Conservation (phyloP, 2,888 invertebrate species). For the Nowickia ferox region DNA sequence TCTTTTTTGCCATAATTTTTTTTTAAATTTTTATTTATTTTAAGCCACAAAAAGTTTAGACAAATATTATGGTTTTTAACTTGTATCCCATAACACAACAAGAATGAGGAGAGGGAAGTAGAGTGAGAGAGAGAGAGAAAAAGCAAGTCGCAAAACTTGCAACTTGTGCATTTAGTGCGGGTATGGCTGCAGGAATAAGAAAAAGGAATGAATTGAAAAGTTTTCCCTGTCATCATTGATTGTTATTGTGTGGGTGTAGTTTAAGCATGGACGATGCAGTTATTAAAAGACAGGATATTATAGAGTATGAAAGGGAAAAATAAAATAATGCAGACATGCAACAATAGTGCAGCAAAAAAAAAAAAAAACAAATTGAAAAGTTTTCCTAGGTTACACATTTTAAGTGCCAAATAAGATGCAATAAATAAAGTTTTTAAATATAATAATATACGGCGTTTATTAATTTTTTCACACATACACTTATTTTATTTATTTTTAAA, state of each 20-base stretch:
- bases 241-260: conserved; percentile 60
- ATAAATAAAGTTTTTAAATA: conserved; percentile 50
- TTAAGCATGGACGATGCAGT: conserved; percentile 22
- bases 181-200: conserved; percentile 32
- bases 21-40: conserved; percentile 20
- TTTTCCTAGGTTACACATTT: conserved; percentile 54
- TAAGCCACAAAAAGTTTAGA: conserved; percentile 69
- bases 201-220: conserved; percentile 61
- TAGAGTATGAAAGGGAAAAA: conserved; percentile 25
- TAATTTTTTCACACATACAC: not conserved
- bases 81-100: conserved; percentile 60
- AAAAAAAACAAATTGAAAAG: not conserved
- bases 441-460: conserved; percentile 13
- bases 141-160: conserved; percentile 44
- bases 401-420: conserved; percentile 59
- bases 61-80: conserved; percentile 72
- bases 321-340: conserved; percentile 11
- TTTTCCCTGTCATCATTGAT: conserved; percentile 68
- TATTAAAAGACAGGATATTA: conserved; percentile 49
- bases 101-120: too few species aligned
- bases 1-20: conserved; percentile 34
- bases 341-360: not conserved
- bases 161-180: conserved; percentile 53
- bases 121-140: not conserved
- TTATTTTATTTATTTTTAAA: not conserved